Conservation (phyloP, 2,797 vertebrate species). For the Scomberomorus guttatus region DNA sequence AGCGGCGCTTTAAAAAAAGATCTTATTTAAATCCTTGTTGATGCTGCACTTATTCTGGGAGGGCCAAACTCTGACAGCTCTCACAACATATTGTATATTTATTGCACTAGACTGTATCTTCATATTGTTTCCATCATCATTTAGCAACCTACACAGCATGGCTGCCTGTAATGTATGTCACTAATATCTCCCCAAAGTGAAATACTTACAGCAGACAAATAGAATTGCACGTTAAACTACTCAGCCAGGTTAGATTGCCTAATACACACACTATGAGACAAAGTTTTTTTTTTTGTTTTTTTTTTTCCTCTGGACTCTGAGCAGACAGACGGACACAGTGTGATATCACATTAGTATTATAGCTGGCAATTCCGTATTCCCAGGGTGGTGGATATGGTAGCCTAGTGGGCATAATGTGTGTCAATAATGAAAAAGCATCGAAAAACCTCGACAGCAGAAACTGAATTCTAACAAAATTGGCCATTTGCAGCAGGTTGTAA, state of each 20-base stretch:
- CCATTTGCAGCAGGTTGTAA: constrained; percentile 68
- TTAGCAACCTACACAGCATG: constrained; percentile 38
- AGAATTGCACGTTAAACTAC: constrained; percentile 47
- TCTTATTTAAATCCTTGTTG: constrained; percentile 23
- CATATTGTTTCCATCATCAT: constrained; percentile 53
- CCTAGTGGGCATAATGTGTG: constrained; percentile 63
- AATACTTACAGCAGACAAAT: constrained; percentile 53
- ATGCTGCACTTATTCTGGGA: constrained; percentile 14
- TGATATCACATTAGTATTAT: constrained; percentile 69
- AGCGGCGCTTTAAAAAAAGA: not conserved
- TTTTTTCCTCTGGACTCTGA: constrained; percentile 21
- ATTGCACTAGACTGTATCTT: constrained; percentile 28
- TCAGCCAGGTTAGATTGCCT: constrained; percentile 53
- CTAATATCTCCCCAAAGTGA: constrained; percentile 53
- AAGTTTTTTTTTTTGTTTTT: not conserved
- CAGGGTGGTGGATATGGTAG: constrained; percentile 44
- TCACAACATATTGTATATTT: constrained; percentile 37
- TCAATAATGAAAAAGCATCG: constrained; percentile 71
- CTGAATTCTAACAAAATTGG: constrained; percentile 57
- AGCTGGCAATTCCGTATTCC: constrained; percentile 56
- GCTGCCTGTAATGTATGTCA: constrained; percentile 21
- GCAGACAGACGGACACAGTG: constrained; percentile 60
- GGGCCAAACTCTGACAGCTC: constrained; percentile 10
- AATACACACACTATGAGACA: not conserved
- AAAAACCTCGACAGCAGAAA: constrained; percentile 57